Evolutionary conservation across 2,113 vertebrate genomes (phyloP).

Genomic region (Marcusenius ussheri): DNA sequence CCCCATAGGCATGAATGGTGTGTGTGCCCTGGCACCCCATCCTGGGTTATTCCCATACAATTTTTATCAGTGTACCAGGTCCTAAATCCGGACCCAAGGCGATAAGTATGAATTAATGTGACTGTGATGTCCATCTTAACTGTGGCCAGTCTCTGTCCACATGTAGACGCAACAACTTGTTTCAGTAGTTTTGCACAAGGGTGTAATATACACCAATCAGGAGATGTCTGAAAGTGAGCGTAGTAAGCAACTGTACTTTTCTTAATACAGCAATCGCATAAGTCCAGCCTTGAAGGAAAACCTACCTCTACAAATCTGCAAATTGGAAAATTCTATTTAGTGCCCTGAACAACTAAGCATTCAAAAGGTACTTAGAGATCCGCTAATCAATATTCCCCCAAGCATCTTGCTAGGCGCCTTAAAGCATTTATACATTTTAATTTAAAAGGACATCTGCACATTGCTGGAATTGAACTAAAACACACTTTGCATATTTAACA

Average conservation of each 20-base stretch:
- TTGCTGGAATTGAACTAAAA: not conserved
- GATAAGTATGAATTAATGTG: too few relatives aligned
- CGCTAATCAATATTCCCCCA: not conserved
- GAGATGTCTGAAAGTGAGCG: not conserved
- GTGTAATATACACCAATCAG: not conserved
- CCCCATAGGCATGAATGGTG: too few relatives aligned
- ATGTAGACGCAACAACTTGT: not conserved
- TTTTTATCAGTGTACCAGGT: too few relatives aligned
- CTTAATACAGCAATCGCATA: not conserved
- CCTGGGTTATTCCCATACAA: too few relatives aligned
- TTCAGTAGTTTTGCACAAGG: not conserved
- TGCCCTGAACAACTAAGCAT: not conserved
- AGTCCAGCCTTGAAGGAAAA: not conserved
- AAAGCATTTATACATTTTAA: not conserved
- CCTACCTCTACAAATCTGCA: not conserved
- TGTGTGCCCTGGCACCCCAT: too few relatives aligned
- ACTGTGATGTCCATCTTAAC: too few relatives aligned
- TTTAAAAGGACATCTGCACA: not conserved
- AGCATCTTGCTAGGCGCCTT: not conserved
- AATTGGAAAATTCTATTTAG: not conserved
- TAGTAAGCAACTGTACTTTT: not conserved
- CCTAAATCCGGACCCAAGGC: too few relatives aligned
- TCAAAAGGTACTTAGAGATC: not conserved
- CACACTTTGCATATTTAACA: not conserved
- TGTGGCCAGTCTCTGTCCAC: too few relatives aligned